Conservation (phyloP, 2,888 invertebrate genomes). For the Folsomia candida region DNA sequence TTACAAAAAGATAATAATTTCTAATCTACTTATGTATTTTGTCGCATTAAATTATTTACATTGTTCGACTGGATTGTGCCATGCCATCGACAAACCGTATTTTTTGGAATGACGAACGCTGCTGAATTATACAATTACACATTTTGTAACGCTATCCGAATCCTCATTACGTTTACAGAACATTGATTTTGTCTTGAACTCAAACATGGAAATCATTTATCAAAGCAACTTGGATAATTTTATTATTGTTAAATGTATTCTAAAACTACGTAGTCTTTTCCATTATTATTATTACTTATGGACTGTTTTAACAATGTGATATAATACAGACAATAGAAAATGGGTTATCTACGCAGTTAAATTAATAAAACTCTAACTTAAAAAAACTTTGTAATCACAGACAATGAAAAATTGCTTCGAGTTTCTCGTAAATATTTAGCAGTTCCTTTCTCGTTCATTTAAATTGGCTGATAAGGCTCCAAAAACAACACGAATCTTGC, state of each 20-base stretch:
- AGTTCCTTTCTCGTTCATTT: conserved; percentile 4
- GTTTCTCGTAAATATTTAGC: background rate
- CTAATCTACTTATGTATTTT: background rate
- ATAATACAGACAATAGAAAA: conserved; percentile 5
- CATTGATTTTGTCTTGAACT: background rate
- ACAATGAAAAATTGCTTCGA: conserved; percentile 19
- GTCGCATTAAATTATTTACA: conserved; percentile 4
- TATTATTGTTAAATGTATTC: too few relatives aligned
- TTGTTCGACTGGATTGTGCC: conserved; percentile 19
- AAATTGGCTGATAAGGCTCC: conserved; percentile 1
- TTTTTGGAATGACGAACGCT: conserved; percentile 2
- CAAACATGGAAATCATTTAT: background rate
- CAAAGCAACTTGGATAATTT: too few relatives aligned
- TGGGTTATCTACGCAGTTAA: background rate
- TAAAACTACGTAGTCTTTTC: too few relatives aligned
- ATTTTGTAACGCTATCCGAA: background rate
- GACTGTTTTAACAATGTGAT: conserved; percentile 18
- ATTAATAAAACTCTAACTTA: background rate
- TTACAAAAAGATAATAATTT: background rate
- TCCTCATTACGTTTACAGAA: background rate
- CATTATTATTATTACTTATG: conserved; percentile 20
- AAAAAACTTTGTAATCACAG: conserved; percentile 20
- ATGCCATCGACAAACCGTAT: conserved; percentile 13
- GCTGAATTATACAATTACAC: background rate
- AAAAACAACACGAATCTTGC: conserved; percentile 14